Base-by-base conservation (phyloP, 53 echinoderm and acorn worm genomes). In the Hippasteria phrygiana region DNA sequence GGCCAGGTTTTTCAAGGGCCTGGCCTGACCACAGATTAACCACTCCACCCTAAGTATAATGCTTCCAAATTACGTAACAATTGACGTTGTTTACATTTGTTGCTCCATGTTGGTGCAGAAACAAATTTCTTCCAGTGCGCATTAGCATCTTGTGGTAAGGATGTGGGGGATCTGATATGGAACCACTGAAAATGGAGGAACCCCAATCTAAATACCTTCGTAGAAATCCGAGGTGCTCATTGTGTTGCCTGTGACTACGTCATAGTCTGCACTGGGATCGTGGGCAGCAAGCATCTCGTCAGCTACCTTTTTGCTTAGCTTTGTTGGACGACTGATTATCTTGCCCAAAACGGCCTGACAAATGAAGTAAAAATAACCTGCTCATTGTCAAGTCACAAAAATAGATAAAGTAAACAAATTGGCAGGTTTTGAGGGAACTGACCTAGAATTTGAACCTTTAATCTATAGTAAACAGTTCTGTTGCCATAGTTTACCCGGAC, bases 191-290 rank as follows among this genome's bases (percentile, higher is more conserved):
- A 46, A 74, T n/a, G n/a, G n/a, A 46, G 26, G 24, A 7, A 9
- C 13, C 33, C 17, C 7, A 39, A 43, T 73, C 38, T 43, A 13
- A 35, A 34, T 43, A 95, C 95, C 93, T 93, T 95, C 95, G 90
- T 93, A 95, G 80, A 95, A 95, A 29, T 95, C 95, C 11, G 93
- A 93, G 16, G 95, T 88, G 34, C 89, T 87, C 73, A 95, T 75
- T 1, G 95, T 95, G 41, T 95, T 95, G 0, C 92, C 93, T 24
- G 59, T 87, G 65, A 93, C 87, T 41, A 93, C 81, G 1, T 84
- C 86, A 71, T 75, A 93, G 45, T 22, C 80, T 38, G 79, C 78
- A 43, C 69, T 71, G 3, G 88, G 62, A 5, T 72, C 40, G 65
- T 89, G 71, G 31, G 90, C 87, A 6, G 91, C 80, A 8, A 56